phyloP scores from a whole-genome alignment of 30 jellyfish, hydroid and myxozoan genomes.

The Pelagia noctiluca region DNA sequence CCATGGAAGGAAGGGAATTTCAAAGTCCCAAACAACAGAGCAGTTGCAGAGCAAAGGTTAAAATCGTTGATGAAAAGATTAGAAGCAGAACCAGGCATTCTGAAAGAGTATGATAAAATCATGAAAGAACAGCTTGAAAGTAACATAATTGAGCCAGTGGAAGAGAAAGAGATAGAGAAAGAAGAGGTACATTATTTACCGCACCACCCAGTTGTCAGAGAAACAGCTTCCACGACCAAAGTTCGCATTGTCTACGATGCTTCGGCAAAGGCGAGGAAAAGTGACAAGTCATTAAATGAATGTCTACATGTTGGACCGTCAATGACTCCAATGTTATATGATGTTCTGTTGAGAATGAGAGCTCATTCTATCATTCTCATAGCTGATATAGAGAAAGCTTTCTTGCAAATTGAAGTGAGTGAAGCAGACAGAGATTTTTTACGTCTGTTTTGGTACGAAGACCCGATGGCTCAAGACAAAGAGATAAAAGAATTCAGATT shows the following conservation, averaged over 20 bases:
- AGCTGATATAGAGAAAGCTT: constrained; percentile 58
- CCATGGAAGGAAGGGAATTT: constrained; percentile 48
- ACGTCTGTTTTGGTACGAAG: constrained; percentile 45
- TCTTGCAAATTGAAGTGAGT: constrained; percentile 17
- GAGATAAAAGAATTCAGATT: neutral
- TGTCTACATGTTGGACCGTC: constrained; percentile 64
- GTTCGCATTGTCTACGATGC: constrained; percentile 57
- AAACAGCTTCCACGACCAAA: constrained; percentile 42
- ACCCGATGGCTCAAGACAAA: neutral
- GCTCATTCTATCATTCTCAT: neutral
- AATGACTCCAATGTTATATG: constrained; percentile 45
- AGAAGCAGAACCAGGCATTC: constrained; percentile 11
- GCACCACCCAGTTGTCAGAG: constrained; percentile 54
- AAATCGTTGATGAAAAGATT: constrained; percentile 22
- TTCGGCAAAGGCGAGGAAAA: constrained; percentile 1
- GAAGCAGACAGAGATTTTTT: constrained; percentile 44
- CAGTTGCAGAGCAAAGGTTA: constrained; percentile 14
- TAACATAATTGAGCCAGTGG: constrained; percentile 34
- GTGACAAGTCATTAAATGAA: constrained; percentile 53
- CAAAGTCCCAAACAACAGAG: constrained; percentile 14
- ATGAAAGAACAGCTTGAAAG: constrained; percentile 48
- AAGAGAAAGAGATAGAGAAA: constrained; percentile 1
- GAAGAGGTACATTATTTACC: constrained; percentile 63
- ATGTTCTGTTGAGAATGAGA: constrained; percentile 41
- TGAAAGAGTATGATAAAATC: constrained; percentile 43